A percentile compares a stretch with the other conserved stretches of the same genome.
Evolutionary conservation across 2,797 vertebrate species (phyloP).

Genomic region (Phrynocephalus guinanensis): DNA sequence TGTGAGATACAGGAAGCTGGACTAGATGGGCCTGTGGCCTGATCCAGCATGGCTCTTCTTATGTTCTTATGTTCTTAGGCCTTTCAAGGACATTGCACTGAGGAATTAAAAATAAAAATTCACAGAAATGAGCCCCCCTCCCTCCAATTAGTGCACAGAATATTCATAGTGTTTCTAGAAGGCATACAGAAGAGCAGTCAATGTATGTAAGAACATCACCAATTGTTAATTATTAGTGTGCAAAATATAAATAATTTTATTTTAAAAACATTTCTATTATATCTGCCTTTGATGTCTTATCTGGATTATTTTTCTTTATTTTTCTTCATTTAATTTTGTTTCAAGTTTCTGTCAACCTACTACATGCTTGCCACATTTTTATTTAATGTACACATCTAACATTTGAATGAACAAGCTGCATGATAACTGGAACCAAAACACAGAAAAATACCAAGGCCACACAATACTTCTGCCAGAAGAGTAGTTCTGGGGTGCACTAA

Average conservation of each 20-base stretch:
- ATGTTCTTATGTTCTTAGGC: not conserved
- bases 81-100: not conserved
- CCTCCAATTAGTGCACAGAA: not conserved
- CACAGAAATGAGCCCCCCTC: not conserved
- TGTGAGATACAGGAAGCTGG: no score
- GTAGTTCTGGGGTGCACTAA: not conserved
- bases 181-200: not conserved
- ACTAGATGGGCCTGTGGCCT: no score
- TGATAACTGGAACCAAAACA: not conserved
- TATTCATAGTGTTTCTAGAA: not conserved
- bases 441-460: not conserved
- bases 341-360: not conserved
- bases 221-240: conserved; percentile 27
- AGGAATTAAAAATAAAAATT: no score
- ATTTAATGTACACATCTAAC: not conserved
- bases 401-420: not conserved
- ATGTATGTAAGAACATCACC: conserved; percentile 17
- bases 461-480: not conserved
- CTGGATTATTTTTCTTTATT: not conserved
- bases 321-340: not conserved
- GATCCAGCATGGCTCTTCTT: no score
- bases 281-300: no score
- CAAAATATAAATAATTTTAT: conserved; percentile 18
- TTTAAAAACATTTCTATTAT: not conserved
- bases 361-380: not conserved